These are phyloP conservation scores for Caenorhabditis remanei DNA, from an alignment of 1,140 invertebrate genomes.

Conservation along the genomic window DNA sequence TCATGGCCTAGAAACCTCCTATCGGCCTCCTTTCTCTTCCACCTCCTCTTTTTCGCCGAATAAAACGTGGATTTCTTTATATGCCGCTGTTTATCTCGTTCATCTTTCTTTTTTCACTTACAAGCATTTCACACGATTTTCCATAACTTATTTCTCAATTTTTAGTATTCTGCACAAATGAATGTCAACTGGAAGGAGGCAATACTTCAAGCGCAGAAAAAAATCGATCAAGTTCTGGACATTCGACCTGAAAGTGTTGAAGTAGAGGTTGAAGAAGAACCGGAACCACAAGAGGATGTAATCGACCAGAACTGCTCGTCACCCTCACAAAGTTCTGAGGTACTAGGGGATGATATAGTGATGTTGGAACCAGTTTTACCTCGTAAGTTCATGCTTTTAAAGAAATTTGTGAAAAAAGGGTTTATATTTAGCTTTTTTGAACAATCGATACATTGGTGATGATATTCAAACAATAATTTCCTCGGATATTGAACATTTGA, in stretches of 20 bases:
- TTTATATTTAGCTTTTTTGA: constrained; percentile 1
- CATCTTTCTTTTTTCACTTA: neutral
- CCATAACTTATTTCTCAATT: neutral
- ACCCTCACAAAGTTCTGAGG: neutral
- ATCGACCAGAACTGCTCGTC: neutral
- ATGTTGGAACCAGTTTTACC: constrained; percentile 44
- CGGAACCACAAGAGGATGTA: neutral
- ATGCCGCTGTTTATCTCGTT: neutral
- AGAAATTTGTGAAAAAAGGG: neutral
- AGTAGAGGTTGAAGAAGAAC: neutral
- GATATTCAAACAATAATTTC: constrained; percentile 51
- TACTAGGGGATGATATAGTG: constrained; percentile 7
- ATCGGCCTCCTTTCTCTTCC: constrained; percentile 6
- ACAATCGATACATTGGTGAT: constrained; percentile 32
- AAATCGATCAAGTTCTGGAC: constrained; percentile 63
- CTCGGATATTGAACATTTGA: constrained; percentile 42
- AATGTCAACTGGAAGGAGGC: constrained; percentile 62
- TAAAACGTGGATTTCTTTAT: constrained; percentile 24
- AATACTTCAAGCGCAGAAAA: constrained; percentile 61
- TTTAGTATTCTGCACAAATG: neutral
- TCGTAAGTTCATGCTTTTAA: neutral
- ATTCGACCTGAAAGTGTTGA: constrained; percentile 50
- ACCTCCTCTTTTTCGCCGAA: neutral
- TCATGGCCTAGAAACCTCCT: neutral
- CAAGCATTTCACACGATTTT: neutral